Evolutionary conservation across 2,113 vertebrate species (phyloP), one percentile per base, ranked within the genome.

Genomic region (Ptilorrhoa leucosticta): DNA sequence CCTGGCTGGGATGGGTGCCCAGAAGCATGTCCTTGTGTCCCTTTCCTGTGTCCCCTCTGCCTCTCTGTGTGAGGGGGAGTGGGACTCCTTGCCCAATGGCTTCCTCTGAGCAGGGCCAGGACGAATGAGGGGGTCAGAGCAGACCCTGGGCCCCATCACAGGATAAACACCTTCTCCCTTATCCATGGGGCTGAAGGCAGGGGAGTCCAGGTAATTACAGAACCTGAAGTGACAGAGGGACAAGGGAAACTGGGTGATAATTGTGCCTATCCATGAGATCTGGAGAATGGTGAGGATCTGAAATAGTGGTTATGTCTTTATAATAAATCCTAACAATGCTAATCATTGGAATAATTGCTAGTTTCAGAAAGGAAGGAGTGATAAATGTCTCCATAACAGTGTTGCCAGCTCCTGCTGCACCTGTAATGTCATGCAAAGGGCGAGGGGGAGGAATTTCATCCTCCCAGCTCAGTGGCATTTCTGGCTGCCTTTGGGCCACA

Each of bases 301-400:
- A 79, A 94, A 42, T 8, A 7, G 61, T 75, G 11, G 48, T 56
- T 89, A 31, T 87, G 61, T 56, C 70, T 89, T 72, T 69, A 35
- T 89, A 35, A 91, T 83, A 85, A 87, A 93, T 66, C 33, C 28
- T 72, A 72, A 76, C 84, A 53, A 64, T 39, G 65, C 56, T 96
- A 87, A 68, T 93, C 10, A 7, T 60, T 76, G 53, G 53, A 54
- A 84, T 95, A 95, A 97, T 94, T 93, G 66, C 91, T 87, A 28
- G 81, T 79, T 93, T 93, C 84, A 61, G 50, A 79, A 89, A 76
- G 77, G 51, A 83, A 53, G 81, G 89, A 95, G 56, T 71, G 78
- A 85, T 17, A 79, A 87, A 65, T 82, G n/a, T 94, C 87, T 93
- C 58, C 87, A 20, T 70, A 93, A 28, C n/a, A 17, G 31, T 28